Evolutionary conservation across 2,797 vertebrate genomes (phyloP).

Genomic region (Synanceia verrucosa): DNA sequence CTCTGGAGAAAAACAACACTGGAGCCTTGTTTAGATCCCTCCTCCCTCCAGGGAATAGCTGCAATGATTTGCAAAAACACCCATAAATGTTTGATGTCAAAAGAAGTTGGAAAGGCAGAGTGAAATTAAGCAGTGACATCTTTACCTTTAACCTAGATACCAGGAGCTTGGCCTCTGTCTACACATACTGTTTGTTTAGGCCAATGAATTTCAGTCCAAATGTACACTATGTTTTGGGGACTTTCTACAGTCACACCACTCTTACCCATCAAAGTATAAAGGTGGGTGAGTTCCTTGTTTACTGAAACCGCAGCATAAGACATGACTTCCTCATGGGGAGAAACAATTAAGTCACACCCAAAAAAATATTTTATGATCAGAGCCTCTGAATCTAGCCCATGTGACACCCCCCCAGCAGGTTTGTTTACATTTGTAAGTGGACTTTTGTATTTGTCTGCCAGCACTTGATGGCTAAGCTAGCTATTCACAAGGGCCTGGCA

Average conservation of each 20-base stretch:
- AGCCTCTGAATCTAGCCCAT: background rate
- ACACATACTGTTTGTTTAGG: background rate
- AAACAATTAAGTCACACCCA: conserved; percentile 51
- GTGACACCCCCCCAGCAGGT: background rate
- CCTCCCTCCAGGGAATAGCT: background rate
- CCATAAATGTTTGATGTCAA: conserved; percentile 37
- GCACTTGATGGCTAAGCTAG: background rate
- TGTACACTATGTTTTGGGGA: background rate
- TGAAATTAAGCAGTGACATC: conserved; percentile 51
- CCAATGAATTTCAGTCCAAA: background rate
- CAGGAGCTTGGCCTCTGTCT: conserved; percentile 3
- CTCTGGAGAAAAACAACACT: background rate
- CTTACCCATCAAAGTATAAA: background rate
- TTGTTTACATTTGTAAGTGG: conserved; percentile 29
- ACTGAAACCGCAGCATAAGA: background rate
- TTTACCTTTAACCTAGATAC: conserved; percentile 65
- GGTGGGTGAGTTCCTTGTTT: background rate
- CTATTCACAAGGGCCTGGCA: background rate
- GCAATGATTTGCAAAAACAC: conserved; percentile 11
- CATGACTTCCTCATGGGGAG: conserved; percentile 35
- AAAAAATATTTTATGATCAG: conserved; percentile 18
- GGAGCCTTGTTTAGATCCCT: background rate
- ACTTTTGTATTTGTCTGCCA: conserved; percentile 9
- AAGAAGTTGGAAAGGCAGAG: background rate
- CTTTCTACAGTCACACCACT: background rate